Conservation (phyloP, 2,888 invertebrate species). For the Exocentrus adspersus region DNA sequence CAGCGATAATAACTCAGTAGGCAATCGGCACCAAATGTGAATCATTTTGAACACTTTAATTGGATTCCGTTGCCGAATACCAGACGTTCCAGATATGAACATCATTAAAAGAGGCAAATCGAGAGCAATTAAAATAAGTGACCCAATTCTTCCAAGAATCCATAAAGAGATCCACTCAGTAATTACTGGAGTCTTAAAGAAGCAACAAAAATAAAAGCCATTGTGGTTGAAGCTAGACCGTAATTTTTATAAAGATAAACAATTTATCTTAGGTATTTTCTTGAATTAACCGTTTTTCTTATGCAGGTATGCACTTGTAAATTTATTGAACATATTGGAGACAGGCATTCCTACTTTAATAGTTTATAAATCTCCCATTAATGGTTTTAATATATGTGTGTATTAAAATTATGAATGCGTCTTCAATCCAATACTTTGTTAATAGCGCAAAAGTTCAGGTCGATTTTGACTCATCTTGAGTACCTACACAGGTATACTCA, state of each 20-base stretch:
- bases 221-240: too few relatives aligned
- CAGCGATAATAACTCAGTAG: neutral
- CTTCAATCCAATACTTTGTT: too few relatives aligned
- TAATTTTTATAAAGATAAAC: too few relatives aligned
- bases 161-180: constrained; percentile 4
- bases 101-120: constrained; percentile 26
- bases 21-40: neutral
- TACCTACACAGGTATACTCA: too few relatives aligned
- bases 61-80: constrained; percentile 1
- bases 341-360: neutral
- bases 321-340: neutral
- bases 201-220: too few relatives aligned
- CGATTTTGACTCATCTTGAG: too few relatives aligned
- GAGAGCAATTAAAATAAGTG: constrained; percentile 31
- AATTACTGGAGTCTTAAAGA: too few relatives aligned
- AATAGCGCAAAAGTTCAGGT: too few relatives aligned
- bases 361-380: neutral
- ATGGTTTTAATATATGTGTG: neutral
- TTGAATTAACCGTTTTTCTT: neutral
- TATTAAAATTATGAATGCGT: neutral
- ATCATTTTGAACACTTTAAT: constrained; percentile 8
- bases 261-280: too few relatives aligned
- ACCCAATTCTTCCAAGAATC: constrained; percentile 33
- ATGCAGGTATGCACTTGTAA: neutral
- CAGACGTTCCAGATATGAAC: constrained; percentile 5